Percentiles rank a stretch among this genome's conserved stretches.
phyloP scores from a whole-genome alignment of 53 echinoderm and acorn worm species.

The Stichopus horrens region DNA sequence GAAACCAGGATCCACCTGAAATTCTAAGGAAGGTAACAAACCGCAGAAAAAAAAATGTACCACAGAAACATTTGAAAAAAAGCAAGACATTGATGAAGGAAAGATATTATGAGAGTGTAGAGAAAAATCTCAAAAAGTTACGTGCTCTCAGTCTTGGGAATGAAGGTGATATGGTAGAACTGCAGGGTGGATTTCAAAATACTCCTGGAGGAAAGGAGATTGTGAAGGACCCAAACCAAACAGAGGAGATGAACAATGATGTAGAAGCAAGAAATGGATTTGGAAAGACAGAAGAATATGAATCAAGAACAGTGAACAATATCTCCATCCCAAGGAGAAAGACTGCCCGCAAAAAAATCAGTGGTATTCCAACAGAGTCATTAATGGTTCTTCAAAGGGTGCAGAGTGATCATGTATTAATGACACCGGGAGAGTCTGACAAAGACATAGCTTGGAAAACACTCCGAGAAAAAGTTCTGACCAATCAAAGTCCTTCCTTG shows the following conservation, averaged over 20 bases:
- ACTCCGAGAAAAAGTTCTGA: constrained; percentile 3
- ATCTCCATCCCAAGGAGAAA: constrained; percentile 18
- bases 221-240: background rate
- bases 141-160: background rate
- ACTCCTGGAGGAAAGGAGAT: background rate
- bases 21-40: background rate
- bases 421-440: too few species aligned
- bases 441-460: background rate
- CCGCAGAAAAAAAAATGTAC: constrained; percentile 5
- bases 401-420: too few species aligned
- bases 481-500: constrained; percentile 11
- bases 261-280: background rate
- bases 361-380: too few species aligned
- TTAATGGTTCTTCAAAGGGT: too few species aligned
- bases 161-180: too few species aligned
- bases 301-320: background rate
- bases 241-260: background rate
- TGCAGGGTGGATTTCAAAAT: too few species aligned
- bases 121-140: background rate
- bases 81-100: background rate
- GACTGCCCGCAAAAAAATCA: constrained; percentile 4
- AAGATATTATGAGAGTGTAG: background rate
- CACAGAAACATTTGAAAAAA: background rate
- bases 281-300: too few species aligned
- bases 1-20: too few species aligned